phyloP scores from a whole-genome alignment of 2,113 vertebrate genomes.

The Callipepla californica region DNA sequence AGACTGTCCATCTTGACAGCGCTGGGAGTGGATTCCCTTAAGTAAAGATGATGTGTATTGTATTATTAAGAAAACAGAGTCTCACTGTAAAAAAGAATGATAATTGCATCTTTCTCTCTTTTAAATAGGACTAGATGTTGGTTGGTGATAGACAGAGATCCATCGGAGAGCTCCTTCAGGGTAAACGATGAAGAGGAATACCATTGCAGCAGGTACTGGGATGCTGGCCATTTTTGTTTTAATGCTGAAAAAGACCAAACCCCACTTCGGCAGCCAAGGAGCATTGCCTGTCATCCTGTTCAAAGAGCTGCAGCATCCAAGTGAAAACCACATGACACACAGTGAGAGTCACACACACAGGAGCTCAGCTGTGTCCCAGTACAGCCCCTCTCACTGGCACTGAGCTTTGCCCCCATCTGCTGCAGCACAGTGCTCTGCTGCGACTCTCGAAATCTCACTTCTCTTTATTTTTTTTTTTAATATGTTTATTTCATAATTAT shows the following conservation, averaged over 20 bases:
- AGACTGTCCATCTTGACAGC: neutral
- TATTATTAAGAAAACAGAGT: neutral
- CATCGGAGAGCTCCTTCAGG: neutral
- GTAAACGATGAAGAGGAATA: neutral
- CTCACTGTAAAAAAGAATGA: neutral
- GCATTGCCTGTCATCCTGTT: neutral
- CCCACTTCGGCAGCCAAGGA: neutral
- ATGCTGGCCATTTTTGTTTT: neutral
- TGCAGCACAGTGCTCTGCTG: neutral
- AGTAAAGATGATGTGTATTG: neutral
- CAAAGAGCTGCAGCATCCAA: neutral
- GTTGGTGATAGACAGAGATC: neutral
- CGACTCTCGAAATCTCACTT: neutral
- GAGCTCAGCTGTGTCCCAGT: neutral
- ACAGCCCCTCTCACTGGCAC: too few species aligned
- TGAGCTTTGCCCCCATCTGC: neutral
- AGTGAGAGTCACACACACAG: neutral
- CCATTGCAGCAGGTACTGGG: neutral
- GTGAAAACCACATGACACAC: neutral
- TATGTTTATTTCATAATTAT: too few species aligned
- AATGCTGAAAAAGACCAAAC: neutral
- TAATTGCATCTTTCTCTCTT: accelerated
- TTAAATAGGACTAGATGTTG: neutral
- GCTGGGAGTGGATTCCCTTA: neutral
- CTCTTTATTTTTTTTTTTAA: neutral